Percentiles rank a stretch among this genome's conserved stretches.
phyloP scores from a whole-genome alignment of 1,140 invertebrate genomes.

The Drosophila tsacasi region DNA sequence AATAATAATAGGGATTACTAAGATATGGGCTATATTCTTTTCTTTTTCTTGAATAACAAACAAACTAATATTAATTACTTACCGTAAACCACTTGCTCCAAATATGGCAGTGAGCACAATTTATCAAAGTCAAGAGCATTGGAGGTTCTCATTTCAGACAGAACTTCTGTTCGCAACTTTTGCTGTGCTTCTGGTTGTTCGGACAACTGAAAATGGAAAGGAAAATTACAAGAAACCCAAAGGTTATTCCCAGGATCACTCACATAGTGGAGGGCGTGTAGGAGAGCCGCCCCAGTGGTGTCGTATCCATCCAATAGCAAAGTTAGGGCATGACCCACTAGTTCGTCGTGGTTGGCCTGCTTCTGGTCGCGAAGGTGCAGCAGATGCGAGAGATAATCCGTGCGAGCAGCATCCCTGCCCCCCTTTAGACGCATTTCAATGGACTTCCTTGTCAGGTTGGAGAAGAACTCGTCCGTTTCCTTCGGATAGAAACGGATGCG shows the following conservation, averaged over 20 bases:
- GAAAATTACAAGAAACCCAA: neutral
- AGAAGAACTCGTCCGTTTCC: conserved; percentile 80
- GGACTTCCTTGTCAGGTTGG: conserved; percentile 66
- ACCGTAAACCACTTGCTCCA: conserved; percentile 80
- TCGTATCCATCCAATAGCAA: conserved; percentile 88
- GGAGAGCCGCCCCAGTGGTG: conserved; percentile 82
- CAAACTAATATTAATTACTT: neutral
- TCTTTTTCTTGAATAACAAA: too few relatives aligned
- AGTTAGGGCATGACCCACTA: conserved; percentile 86
- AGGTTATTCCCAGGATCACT: neutral
- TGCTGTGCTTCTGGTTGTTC: conserved; percentile 54
- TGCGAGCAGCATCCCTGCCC: conserved; percentile 78
- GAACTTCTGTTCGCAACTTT: conserved; percentile 79
- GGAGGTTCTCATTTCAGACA: conserved; percentile 8
- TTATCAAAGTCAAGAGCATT: conserved; percentile 51
- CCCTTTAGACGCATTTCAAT: conserved; percentile 74
- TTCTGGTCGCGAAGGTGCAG: conserved; percentile 78
- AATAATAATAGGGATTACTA: too few relatives aligned
- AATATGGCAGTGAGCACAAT: conserved; percentile 58
- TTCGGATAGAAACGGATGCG: conserved; percentile 63
- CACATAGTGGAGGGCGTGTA: conserved; percentile 76
- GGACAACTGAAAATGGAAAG: conserved; percentile 50
- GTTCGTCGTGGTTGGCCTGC: conserved; percentile 86
- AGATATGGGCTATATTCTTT: too few relatives aligned
- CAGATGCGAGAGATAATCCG: conserved; percentile 84